Evolutionary conservation across 2,113 vertebrate genomes (phyloP).

Genomic region (Ptyas mucosa): DNA sequence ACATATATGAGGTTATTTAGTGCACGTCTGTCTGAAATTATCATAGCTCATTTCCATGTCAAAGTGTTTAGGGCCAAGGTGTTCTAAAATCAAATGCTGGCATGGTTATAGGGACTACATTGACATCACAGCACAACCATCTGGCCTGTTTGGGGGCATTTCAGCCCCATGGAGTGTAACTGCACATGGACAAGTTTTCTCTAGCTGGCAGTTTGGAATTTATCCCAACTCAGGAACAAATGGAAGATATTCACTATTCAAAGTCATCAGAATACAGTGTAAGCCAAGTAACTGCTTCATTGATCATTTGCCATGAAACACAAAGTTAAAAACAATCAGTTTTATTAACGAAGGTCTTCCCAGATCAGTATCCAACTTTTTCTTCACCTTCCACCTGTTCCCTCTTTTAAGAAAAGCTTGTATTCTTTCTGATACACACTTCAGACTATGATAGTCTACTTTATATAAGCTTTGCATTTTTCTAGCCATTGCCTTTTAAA

Average conservation of each 20-base stretch:
- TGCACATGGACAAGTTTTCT: slow-evolving; percentile 8
- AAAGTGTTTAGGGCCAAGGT: background rate
- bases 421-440: background rate
- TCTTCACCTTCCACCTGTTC: slow-evolving; percentile 7
- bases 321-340: background rate
- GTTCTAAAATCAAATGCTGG: background rate
- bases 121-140: slow-evolving; percentile 7
- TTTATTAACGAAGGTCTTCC: background rate
- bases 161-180: slow-evolving; percentile 6
- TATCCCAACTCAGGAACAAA: background rate
- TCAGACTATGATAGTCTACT: background rate
- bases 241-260: background rate
- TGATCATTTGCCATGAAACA: background rate
- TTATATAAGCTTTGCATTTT: background rate
- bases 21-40: background rate
- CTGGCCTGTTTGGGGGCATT: background rate
- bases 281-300: background rate
- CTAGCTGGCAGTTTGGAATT: background rate
- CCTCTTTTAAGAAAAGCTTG: background rate
- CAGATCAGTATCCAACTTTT: background rate
- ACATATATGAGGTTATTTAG: background rate
- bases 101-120: background rate
- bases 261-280: background rate
- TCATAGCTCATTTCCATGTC: background rate
- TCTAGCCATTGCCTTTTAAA: background rate